Evolutionary conservation across 1,140 invertebrate species (phyloP).

Genomic region (Diorhabda elongata): DNA sequence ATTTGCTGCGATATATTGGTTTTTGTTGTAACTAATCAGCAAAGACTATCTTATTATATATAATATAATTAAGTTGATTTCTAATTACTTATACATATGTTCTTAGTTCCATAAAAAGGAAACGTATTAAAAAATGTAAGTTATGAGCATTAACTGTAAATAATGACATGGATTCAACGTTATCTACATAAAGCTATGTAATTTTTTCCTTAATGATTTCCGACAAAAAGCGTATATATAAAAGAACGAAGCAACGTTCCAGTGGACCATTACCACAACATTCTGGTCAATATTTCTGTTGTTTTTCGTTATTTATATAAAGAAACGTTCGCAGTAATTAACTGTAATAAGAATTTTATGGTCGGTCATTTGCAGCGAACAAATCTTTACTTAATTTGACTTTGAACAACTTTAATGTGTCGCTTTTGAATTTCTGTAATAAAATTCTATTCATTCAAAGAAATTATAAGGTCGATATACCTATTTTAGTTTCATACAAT

Average conservation of each 20-base stretch:
- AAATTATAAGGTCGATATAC: constrained; percentile 15
- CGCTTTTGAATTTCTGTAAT: constrained; percentile 18
- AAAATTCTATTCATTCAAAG: constrained; percentile 17
- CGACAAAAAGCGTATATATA: background rate
- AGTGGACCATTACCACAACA: constrained; percentile 21
- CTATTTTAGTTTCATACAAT: constrained; percentile 7
- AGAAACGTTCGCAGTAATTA: constrained; percentile 29
- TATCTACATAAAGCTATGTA: constrained; percentile 5
- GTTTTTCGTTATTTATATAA: constrained; percentile 33
- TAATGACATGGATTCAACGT: constrained; percentile 4
- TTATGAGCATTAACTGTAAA: background rate
- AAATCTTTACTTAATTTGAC: constrained; percentile 31
- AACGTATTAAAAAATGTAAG: background rate
- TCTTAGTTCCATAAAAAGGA: background rate
- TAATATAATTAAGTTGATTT: no score
- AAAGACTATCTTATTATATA: no score
- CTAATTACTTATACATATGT: no score
- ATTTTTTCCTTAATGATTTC: constrained; percentile 7
- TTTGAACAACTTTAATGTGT: constrained; percentile 25
- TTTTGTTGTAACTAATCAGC: no score
- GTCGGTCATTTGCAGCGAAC: constrained; percentile 25
- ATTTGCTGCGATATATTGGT: no score
- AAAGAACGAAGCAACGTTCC: constrained; percentile 15
- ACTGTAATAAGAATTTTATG: constrained; percentile 32
- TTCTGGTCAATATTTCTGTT: constrained; percentile 17